Conservation (phyloP, 2,888 invertebrate species). For the Nemapogon koenigi region DNA sequence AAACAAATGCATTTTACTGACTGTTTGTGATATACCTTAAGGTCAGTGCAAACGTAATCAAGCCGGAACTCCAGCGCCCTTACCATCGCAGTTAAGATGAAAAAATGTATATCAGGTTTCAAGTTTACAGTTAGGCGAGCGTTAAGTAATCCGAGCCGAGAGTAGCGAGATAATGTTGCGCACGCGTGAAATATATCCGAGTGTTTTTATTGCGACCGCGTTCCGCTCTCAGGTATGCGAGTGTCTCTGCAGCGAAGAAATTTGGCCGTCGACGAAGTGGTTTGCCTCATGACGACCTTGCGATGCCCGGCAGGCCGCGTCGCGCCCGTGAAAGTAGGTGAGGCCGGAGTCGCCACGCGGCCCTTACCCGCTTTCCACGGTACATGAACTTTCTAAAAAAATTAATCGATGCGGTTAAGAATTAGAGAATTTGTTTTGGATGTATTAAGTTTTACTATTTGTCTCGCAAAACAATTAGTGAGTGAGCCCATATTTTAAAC, state of each 20-base stretch:
- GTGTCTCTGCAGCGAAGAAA: conserved; percentile 53
- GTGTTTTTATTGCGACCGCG: conserved; percentile 31
- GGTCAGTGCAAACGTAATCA: too few relatives aligned
- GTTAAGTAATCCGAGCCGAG: conserved; percentile 62
- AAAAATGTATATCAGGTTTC: conserved; percentile 57
- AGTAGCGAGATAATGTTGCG: conserved; percentile 59
- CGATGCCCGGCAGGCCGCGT: conserved; percentile 26
- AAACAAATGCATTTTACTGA: too few relatives aligned
- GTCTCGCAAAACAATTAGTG: too few relatives aligned
- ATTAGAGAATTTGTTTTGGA: too few relatives aligned
- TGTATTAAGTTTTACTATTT: too few relatives aligned
- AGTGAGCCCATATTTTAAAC: too few relatives aligned
- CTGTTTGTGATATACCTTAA: too few relatives aligned
- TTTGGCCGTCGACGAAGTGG: conserved; percentile 48
- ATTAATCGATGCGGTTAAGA: too few relatives aligned
- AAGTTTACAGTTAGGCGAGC: conserved; percentile 56
- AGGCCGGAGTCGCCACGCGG: conserved; percentile 31
- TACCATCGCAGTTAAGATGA: conserved; percentile 51
- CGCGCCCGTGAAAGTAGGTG: conserved; percentile 15
- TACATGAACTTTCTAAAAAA: conserved; percentile 9
- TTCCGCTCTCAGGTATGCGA: conserved; percentile 25
- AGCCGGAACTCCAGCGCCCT: conserved; percentile 33
- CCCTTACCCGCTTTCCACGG: conserved; percentile 25
- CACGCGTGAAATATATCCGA: conserved; percentile 63
- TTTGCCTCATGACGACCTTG: conserved; percentile 63